These are phyloP conservation scores for Tromatobia lineatoria DNA, from an alignment of 2,888 invertebrate genomes.

Conservation along the genomic window DNA sequence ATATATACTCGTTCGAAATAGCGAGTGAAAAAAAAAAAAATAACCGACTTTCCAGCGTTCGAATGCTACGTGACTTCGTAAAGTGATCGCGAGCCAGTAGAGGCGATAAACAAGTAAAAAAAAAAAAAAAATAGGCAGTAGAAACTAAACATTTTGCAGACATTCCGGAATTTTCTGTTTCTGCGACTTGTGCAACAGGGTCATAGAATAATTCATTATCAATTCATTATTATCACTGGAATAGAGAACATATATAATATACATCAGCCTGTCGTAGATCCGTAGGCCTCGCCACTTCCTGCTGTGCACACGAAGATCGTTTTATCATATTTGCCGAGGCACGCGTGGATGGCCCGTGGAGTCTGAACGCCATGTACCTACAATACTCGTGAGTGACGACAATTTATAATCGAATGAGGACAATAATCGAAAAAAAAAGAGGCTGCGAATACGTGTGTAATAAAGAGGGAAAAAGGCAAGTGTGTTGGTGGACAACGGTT, in stretches of 20 bases:
- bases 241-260: conserved; percentile 13
- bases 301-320: conserved; percentile 56
- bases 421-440: conserved; percentile 18
- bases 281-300: conserved; percentile 39
- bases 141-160: conserved; percentile 43
- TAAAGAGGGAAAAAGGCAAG: not conserved
- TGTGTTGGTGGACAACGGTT: not conserved
- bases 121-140: conserved; percentile 66
- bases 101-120: conserved; percentile 6
- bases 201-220: conserved; percentile 55
- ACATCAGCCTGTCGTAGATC: conserved; percentile 28
- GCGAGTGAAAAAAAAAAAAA: not conserved
- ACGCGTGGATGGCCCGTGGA: not conserved
- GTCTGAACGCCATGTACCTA: conserved; percentile 11
- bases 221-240: conserved; percentile 24
- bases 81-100: not conserved
- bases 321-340: conserved; percentile 48
- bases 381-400: conserved; percentile 31
- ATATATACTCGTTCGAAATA: conserved; percentile 2
- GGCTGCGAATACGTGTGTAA: conserved; percentile 14
- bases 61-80: not conserved
- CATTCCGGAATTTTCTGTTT: conserved; percentile 18
- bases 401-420: conserved; percentile 18
- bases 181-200: too few relatives aligned
- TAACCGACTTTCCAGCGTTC: too few relatives aligned